Evolutionary conservation across 2,797 vertebrate genomes (phyloP), one percentile per base, ranked within the genome.

Genomic region (Buceros bicornis): DNA sequence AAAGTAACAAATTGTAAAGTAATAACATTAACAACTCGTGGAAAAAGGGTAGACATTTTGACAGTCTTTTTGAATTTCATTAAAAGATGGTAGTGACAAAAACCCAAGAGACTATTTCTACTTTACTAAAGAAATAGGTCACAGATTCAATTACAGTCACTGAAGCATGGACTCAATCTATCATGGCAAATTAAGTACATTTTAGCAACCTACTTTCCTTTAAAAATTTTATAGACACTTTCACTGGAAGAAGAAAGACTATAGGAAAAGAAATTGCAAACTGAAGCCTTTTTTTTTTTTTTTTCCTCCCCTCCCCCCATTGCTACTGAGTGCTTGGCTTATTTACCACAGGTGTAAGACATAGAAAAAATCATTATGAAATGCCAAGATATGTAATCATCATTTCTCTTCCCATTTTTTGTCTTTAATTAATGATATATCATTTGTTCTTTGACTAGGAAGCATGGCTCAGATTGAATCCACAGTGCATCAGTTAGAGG

Each of bases 171-270:
- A 99, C 99, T 99, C 99, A 99, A 99, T 99, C 99, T 99, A 99
- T 99, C 99, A 99, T 99, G 99, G 99, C 99, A 99, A 99, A 99
- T 99, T 99, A 99, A 99, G 99, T 99, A 99, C 99, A 99, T 99
- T 99, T 99, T 99, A 99, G 99, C 99, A 99, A 99, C 99, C 99
- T 99, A 99, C 99, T 99, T 99, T 99, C 99, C 99, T 99, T 98
- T 98, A 98, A 98, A 98, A 99, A 99, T 99, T 99, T 99, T 99
- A 99, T 99, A 99, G 99, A 99, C 99, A 99, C 98, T 98, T 99
- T 99, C 98, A 98, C 98, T 98, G 98, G 98, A 99, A 99, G 98
- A 98, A 99, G 98, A 99, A 98, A 99, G 99, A 99, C 98, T 97
- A 97, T 96, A 98, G 97, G 96, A 98, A 98, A 98, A 98, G 96